Evolutionary conservation across 2,888 invertebrate species (phyloP).

Genomic region (Nephrotoma guestfalica): DNA sequence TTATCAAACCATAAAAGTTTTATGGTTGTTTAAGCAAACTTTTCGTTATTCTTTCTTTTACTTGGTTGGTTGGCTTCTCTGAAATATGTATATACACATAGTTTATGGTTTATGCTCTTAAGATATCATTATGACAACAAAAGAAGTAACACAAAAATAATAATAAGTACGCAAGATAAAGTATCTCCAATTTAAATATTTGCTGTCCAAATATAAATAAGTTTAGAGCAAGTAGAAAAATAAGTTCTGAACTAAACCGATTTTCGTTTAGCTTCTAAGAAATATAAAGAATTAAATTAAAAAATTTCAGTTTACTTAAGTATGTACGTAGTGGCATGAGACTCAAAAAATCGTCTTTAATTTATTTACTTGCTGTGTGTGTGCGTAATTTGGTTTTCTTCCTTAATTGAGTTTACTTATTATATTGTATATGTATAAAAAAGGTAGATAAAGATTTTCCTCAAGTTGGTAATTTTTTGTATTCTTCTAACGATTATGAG

Average conservation of each 20-base stretch:
- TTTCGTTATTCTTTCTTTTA: not conserved
- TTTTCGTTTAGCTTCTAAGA: not conserved
- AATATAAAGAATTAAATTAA: not conserved
- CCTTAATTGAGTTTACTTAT: not conserved
- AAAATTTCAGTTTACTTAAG: not conserved
- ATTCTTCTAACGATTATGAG: not conserved
- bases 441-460: not conserved
- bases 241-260: not conserved
- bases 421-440: no score
- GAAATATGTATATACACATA: not conserved
- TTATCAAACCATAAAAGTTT: not conserved
- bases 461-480: not conserved
- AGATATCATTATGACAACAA: not conserved
- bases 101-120: not conserved
- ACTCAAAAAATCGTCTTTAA: not conserved
- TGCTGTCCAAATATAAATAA: not conserved
- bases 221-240: not conserved
- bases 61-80: not conserved
- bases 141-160: not conserved
- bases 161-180: not conserved
- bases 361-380: not conserved
- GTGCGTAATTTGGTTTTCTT: not conserved
- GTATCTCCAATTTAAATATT: not conserved
- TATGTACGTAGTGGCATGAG: not conserved
- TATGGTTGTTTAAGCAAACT: not conserved